These are phyloP conservation scores for Myotis myotis DNA, from an alignment of 2,797 vertebrate species.

Conservation along the genomic window DNA sequence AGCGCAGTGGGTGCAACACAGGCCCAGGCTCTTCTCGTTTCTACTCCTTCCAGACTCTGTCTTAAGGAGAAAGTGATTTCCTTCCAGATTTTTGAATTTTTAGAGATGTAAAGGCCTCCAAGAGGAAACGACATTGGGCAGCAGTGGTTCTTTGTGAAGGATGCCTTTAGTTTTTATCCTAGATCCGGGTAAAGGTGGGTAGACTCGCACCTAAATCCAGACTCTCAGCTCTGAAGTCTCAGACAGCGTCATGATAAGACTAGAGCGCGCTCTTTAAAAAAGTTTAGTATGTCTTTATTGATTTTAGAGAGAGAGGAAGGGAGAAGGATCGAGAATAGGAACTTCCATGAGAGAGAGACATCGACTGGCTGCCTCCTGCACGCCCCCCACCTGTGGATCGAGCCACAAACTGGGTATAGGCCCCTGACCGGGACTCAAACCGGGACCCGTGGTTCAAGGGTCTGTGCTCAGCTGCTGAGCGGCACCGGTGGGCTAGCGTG, in stretches of 20 bases:
- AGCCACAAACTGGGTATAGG: too few species aligned
- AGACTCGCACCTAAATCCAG: background rate
- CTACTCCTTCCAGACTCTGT: background rate
- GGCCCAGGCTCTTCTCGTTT: background rate
- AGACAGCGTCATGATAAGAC: background rate
- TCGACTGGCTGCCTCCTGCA: too few species aligned
- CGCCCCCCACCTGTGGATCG: too few species aligned
- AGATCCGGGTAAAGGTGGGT: background rate
- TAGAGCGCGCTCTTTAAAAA: background rate
- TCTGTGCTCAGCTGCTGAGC: too few species aligned
- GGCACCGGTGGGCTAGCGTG: too few species aligned
- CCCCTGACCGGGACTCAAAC: too few species aligned
- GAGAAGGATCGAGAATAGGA: too few species aligned
- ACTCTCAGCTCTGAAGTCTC: background rate
- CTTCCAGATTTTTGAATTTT: background rate
- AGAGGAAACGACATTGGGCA: background rate
- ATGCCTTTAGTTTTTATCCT: background rate
- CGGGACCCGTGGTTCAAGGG: too few species aligned
- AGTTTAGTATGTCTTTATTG: too few species aligned
- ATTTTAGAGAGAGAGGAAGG: too few species aligned
- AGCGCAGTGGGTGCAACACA: background rate
- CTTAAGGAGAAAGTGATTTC: background rate
- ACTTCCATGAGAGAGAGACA: too few species aligned
- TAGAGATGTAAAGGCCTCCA: background rate
- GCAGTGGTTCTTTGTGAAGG: background rate